Evolutionary conservation across 2,113 vertebrate genomes (phyloP).

Genomic region (Marmota monax): DNA sequence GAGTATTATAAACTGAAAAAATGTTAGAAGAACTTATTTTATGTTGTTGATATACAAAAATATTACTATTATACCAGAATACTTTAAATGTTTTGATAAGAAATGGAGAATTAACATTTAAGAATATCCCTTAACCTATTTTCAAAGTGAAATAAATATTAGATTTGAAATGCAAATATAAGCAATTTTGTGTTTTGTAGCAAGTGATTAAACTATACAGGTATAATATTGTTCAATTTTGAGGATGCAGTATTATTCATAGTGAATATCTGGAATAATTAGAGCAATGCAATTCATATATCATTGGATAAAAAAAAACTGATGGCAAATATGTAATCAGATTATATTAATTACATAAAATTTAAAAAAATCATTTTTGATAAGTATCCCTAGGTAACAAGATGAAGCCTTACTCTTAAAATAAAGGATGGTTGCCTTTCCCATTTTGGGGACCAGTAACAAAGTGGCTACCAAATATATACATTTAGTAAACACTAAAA

Average conservation of each 20-base stretch:
- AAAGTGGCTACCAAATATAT: neutral
- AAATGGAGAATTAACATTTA: neutral
- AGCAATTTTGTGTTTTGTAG: neutral
- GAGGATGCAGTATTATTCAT: neutral
- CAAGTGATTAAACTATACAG: neutral
- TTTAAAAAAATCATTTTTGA: neutral
- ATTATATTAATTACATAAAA: neutral
- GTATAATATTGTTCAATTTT: neutral
- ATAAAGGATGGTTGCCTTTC: neutral
- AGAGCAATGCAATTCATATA: neutral
- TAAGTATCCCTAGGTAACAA: neutral
- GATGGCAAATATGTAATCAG: neutral
- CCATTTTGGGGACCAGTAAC: neutral
- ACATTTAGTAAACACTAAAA: neutral
- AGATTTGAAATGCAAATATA: neutral
- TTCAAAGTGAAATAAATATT: neutral
- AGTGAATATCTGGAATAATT: neutral
- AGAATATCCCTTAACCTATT: constrained; percentile 13
- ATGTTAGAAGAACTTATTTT: constrained; percentile 60
- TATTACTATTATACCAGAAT: neutral
- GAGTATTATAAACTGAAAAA: constrained; percentile 47
- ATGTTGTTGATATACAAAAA: constrained; percentile 35
- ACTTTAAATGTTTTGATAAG: neutral
- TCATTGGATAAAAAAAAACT: neutral
- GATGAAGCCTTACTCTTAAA: neutral